Percentiles rank a stretch among this genome's conserved stretches.
These are phyloP conservation scores for Sphinx pinastri DNA, from an alignment of 2,888 invertebrate genomes.

Conservation along the genomic window DNA sequence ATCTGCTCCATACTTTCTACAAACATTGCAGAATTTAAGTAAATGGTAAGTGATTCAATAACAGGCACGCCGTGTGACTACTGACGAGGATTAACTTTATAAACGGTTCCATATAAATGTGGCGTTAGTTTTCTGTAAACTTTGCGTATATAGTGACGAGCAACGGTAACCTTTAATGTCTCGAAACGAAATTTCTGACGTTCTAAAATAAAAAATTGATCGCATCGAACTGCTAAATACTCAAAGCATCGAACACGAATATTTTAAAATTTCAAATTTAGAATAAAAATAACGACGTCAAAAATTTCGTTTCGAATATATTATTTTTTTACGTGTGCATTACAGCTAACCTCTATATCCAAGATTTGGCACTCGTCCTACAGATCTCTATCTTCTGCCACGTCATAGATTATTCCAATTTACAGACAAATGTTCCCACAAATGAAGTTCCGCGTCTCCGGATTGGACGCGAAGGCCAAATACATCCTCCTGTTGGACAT, in stretches of 20 bases:
- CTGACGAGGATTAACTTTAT: slow-evolving; percentile 2
- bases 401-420: slow-evolving; percentile 55
- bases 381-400: slow-evolving; percentile 12
- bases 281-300: background rate
- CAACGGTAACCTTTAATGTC: slow-evolving; percentile 1
- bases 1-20: background rate
- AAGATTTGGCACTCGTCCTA: slow-evolving; percentile 1
- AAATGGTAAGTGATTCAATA: slow-evolving; percentile 22
- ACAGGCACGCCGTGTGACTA: slow-evolving; percentile 14
- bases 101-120: slow-evolving; percentile 35
- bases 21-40: slow-evolving; percentile 19
- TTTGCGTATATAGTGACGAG: slow-evolving; percentile 4
- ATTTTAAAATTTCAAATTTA: background rate
- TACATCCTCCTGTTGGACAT: slow-evolving; percentile 99
- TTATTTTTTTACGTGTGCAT: background rate
- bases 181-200: slow-evolving; percentile 8
- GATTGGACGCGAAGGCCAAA: slow-evolving; percentile 99
- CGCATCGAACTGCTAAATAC: too few relatives aligned
- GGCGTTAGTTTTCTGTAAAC: background rate
- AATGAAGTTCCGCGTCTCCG: slow-evolving; percentile 99
- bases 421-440: slow-evolving; percentile 99
- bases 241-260: too few relatives aligned
- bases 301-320: background rate
- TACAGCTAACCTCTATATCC: background rate
- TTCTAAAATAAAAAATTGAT: background rate